Evolutionary conservation across 2,888 invertebrate genomes (phyloP).

Genomic region (Drosophila algonquin): DNA sequence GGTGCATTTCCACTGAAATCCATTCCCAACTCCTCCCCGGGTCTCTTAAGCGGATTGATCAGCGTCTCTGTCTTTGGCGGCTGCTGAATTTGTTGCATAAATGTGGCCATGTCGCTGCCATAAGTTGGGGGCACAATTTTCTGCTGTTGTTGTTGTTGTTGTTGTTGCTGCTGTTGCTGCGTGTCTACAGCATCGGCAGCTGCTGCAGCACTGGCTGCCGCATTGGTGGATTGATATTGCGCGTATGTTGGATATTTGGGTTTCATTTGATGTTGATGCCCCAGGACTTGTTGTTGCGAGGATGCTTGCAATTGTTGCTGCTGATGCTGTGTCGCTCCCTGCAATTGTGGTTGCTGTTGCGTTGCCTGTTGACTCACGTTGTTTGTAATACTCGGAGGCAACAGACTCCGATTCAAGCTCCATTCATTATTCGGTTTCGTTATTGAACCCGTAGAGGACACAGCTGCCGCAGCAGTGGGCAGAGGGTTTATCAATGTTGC

Average conservation of each 20-base stretch:
- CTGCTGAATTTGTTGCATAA: slow-evolving; percentile 81
- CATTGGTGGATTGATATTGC: slow-evolving; percentile 78
- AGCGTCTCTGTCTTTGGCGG: slow-evolving; percentile 61
- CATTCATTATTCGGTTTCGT: slow-evolving; percentile 59
- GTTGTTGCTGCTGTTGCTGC: slow-evolving; percentile 33
- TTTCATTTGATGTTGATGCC: slow-evolving; percentile 57
- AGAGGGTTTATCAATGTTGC: slow-evolving; percentile 69
- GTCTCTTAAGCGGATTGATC: slow-evolving; percentile 74
- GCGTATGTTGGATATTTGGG: slow-evolving; percentile 80
- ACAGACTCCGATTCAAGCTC: slow-evolving; percentile 61
- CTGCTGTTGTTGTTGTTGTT: slow-evolving; percentile 58
- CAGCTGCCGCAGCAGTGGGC: slow-evolving; percentile 31
- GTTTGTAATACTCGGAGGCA: slow-evolving; percentile 56
- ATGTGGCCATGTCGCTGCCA: slow-evolving; percentile 77
- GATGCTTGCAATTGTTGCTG: slow-evolving; percentile 23
- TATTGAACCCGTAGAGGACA: slow-evolving; percentile 31
- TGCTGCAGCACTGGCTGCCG: slow-evolving; percentile 68
- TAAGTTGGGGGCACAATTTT: slow-evolving; percentile 68
- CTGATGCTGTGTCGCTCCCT: neutral
- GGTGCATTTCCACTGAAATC: slow-evolving; percentile 71
- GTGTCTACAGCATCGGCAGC: slow-evolving; percentile 54
- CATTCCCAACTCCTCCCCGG: slow-evolving; percentile 71
- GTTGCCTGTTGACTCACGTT: slow-evolving; percentile 38
- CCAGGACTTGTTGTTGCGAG: slow-evolving; percentile 35
- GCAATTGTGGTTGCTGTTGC: slow-evolving; percentile 29